Evolutionary conservation across 2,113 vertebrate genomes (phyloP).

Genomic region (Poecilia latipinna): DNA sequence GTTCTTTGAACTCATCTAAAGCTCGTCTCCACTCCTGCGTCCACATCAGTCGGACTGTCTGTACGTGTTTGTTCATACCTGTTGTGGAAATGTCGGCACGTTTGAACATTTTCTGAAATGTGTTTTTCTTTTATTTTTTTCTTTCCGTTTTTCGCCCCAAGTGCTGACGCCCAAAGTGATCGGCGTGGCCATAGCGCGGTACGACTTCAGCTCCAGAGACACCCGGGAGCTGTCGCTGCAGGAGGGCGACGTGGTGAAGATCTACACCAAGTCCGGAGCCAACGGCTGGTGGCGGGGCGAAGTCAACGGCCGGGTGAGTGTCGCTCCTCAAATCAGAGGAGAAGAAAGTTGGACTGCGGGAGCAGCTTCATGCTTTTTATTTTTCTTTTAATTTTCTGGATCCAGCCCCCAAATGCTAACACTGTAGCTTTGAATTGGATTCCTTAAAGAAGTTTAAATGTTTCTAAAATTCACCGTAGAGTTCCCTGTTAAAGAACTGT

Average conservation of each 20-base stretch:
- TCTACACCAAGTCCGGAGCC: constrained; percentile 93
- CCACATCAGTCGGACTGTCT: background rate
- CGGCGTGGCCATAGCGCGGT: constrained; percentile 93
- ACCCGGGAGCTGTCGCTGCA: constrained; percentile 91
- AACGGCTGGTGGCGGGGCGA: constrained; percentile 99
- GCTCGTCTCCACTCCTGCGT: background rate
- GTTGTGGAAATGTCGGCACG: background rate
- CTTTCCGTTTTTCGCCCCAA: constrained; percentile 55
- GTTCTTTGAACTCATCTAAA: background rate
- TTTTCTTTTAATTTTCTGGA: too few relatives aligned
- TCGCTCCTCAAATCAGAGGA: background rate
- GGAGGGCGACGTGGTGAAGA: constrained; percentile 95
- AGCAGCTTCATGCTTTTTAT: too few relatives aligned
- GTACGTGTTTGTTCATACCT: background rate
- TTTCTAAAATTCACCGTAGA: too few relatives aligned
- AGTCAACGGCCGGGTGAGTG: constrained; percentile 90
- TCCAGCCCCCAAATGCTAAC: too few relatives aligned
- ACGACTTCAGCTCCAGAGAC: constrained; percentile 96
- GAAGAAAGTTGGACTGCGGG: background rate
- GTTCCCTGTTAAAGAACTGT: background rate
- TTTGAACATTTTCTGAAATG: too few relatives aligned
- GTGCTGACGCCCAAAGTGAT: constrained; percentile 92
- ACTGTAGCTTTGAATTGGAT: too few relatives aligned
- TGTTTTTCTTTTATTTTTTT: background rate
- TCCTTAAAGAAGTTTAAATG: too few relatives aligned